These are phyloP conservation scores for Heterocephalus glaber DNA, from an alignment of 2,113 vertebrate genomes.

Conservation along the genomic window DNA sequence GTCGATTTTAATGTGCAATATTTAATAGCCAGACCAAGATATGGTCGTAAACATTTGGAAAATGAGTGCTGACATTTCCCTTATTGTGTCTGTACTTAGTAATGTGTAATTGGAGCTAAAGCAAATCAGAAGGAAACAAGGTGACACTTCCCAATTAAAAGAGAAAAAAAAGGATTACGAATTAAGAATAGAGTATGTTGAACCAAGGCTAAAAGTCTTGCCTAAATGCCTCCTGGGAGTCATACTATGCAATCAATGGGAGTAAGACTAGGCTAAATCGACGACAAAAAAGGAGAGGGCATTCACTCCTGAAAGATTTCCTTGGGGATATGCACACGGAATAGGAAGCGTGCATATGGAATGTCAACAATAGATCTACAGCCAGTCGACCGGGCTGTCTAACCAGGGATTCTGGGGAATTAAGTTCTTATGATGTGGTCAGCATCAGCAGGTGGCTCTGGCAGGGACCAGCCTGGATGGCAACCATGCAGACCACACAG, in stretches of 20 bases:
- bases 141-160: constrained; percentile 32
- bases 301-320: not conserved
- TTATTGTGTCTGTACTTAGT: constrained; percentile 71
- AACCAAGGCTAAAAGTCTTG: not conserved
- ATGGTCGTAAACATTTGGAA: constrained; percentile 67
- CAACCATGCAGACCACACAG: not conserved
- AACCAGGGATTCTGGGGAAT: not conserved
- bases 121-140: constrained; percentile 65
- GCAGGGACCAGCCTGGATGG: not conserved
- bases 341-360: not conserved
- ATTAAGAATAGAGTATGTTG: not conserved
- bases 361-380: not conserved
- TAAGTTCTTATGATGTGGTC: not conserved
- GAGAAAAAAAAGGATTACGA: constrained; percentile 23
- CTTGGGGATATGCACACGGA: not conserved
- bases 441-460: not conserved
- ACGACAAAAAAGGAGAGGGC: not conserved
- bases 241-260: not conserved
- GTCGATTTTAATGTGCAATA: constrained; percentile 73
- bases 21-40: constrained; percentile 72
- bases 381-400: fast-evolving
- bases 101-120: constrained; percentile 25
- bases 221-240: not conserved
- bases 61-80: constrained; percentile 73
- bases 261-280: not conserved